Evolutionary conservation across 2,113 vertebrate genomes (phyloP).

Genomic region (Agapornis roseicollis): DNA sequence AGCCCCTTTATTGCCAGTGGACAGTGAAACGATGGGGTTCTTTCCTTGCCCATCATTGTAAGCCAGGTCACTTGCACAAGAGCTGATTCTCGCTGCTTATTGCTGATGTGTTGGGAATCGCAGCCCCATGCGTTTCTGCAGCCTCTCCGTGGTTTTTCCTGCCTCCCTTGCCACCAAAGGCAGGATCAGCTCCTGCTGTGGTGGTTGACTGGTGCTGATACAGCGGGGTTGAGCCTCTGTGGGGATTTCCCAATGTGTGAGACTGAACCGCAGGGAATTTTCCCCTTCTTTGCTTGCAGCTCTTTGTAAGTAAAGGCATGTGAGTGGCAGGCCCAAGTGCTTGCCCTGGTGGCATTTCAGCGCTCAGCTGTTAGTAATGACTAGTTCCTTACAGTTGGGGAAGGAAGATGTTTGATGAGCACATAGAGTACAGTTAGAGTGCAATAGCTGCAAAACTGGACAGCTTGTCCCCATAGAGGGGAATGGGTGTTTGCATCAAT

Average conservation of each 20-base stretch:
- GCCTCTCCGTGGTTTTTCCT: background rate
- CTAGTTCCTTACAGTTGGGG: background rate
- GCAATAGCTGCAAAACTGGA: background rate
- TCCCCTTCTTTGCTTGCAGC: background rate
- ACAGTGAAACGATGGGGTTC: background rate
- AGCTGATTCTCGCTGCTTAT: background rate
- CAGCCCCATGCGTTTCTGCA: background rate
- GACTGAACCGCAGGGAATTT: background rate
- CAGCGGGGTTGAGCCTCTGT: fast-evolving
- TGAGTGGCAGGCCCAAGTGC: background rate
- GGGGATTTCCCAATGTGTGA: background rate
- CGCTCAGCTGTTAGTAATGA: fast-evolving
- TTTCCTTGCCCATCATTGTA: background rate
- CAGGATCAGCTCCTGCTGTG: background rate
- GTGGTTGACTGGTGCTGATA: background rate
- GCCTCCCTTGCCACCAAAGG: background rate
- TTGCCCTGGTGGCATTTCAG: background rate
- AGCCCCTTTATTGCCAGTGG: background rate
- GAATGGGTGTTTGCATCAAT: background rate
- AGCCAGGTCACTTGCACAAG: fast-evolving
- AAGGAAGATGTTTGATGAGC: background rate
- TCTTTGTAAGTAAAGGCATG: background rate
- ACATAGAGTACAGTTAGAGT: background rate
- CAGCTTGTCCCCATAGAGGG: background rate
- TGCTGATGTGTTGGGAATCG: too few relatives aligned